A percentile compares a stretch with the other conserved stretches of the same genome.
These are phyloP conservation scores for Littorina saxatilis DNA, from an alignment of 1,140 invertebrate species.

Conservation along the genomic window DNA sequence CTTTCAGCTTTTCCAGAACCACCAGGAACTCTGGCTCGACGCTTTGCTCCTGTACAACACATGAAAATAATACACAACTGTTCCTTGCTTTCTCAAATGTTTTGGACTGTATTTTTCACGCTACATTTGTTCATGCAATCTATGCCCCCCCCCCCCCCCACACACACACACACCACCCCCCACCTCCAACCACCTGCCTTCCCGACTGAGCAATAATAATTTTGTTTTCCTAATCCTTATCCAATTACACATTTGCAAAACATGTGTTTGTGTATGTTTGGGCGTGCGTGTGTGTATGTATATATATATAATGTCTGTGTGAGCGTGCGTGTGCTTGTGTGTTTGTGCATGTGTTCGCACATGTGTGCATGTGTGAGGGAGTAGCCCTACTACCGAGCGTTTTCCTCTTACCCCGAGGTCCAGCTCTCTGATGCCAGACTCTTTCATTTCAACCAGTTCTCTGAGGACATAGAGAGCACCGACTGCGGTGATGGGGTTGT, in stretches of 20 bases:
- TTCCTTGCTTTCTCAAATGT: background rate
- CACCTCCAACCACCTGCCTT: too few relatives aligned
- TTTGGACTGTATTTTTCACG: background rate
- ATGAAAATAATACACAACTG: background rate
- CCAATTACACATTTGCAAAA: too few relatives aligned
- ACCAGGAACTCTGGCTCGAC: slow-evolving; percentile 46
- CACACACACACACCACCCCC: too few relatives aligned
- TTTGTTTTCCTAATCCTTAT: too few relatives aligned
- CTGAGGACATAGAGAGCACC: slow-evolving; percentile 56
- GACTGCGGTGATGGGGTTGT: slow-evolving; percentile 61
- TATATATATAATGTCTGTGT: too few relatives aligned
- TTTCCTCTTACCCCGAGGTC: slow-evolving; percentile 61
- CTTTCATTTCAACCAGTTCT: slow-evolving; percentile 43
- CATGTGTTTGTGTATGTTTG: too few relatives aligned
- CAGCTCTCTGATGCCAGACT: slow-evolving; percentile 45
- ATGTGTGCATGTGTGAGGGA: too few relatives aligned
- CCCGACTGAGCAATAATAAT: too few relatives aligned
- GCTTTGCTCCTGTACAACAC: slow-evolving; percentile 40
- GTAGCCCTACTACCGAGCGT: background rate
- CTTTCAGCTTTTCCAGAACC: slow-evolving; percentile 40
- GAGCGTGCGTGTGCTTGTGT: too few relatives aligned
- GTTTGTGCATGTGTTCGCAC: background rate
- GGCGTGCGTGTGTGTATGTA: too few relatives aligned
- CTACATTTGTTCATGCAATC: too few relatives aligned
- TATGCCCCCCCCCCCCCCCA: too few relatives aligned